Conservation (phyloP, 2,888 invertebrate species). For the Harpalus rubripes region DNA sequence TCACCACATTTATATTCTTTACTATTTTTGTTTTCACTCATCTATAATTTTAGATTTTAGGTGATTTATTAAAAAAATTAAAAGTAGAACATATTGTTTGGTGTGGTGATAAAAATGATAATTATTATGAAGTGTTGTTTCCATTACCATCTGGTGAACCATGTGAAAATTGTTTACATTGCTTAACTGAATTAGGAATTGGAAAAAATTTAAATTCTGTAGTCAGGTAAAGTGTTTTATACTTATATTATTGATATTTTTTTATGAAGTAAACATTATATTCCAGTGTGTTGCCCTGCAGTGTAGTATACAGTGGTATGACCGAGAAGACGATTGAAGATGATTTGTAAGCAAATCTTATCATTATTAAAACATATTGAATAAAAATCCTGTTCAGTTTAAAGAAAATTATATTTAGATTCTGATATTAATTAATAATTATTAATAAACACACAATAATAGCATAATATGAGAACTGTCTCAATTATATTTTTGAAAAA, state of each 20-base stretch:
- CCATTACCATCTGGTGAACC: conserved; percentile 85
- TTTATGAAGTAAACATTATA: neutral
- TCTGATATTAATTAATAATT: neutral
- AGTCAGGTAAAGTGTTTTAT: conserved; percentile 80
- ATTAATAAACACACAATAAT: neutral
- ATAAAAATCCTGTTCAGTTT: neutral
- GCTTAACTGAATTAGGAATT: conserved; percentile 86
- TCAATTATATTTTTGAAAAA: too few relatives aligned
- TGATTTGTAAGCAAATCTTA: conserved; percentile 51
- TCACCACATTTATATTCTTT: too few relatives aligned
- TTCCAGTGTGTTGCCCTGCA: conserved; percentile 82
- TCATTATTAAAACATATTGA: neutral
- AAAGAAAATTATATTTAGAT: too few relatives aligned
- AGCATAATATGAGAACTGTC: neutral
- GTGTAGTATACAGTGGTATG: conserved; percentile 79
- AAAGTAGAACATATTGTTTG: conserved; percentile 85
- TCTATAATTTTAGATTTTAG: conserved; percentile 79
- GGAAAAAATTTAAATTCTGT: conserved; percentile 85
- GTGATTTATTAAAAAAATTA: conserved; percentile 83
- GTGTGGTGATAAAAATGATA: conserved; percentile 84
- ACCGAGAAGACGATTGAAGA: conserved; percentile 68
- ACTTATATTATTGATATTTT: neutral
- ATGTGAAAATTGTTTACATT: conserved; percentile 87
- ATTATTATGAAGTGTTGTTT: conserved; percentile 86
- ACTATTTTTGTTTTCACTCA: too few relatives aligned